These are phyloP conservation scores for Gymnothorax reevesii DNA, from an alignment of 2,797 vertebrate genomes.

Conservation along the genomic window DNA sequence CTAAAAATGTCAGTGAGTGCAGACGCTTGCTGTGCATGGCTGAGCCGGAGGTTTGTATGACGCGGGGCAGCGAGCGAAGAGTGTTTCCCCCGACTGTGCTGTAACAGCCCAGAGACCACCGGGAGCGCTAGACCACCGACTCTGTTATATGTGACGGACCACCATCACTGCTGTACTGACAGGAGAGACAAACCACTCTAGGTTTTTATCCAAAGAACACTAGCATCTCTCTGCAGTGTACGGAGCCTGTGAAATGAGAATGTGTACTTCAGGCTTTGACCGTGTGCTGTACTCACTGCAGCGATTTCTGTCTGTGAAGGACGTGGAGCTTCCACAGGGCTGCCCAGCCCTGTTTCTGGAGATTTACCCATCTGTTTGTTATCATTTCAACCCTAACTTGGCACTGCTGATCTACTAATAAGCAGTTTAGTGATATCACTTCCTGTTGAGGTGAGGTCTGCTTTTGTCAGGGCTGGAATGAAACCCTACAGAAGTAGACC, in stretches of 20 bases:
- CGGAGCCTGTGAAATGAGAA: background rate
- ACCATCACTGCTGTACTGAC: background rate
- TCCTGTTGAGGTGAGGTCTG: too few species aligned
- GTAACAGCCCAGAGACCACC: background rate
- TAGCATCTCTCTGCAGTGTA: background rate
- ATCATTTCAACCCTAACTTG: too few species aligned
- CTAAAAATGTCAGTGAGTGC: slow-evolving; percentile 6
- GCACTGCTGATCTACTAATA: too few species aligned
- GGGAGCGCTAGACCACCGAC: background rate
- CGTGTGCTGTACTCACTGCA: background rate
- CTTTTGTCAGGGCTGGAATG: too few species aligned
- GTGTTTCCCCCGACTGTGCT: background rate
- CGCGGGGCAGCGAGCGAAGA: background rate
- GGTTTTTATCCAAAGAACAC: background rate
- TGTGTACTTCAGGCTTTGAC: background rate
- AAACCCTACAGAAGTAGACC: too few species aligned
- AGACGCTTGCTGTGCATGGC: background rate
- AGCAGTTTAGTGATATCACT: too few species aligned
- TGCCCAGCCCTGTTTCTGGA: too few species aligned
- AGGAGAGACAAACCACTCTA: background rate
- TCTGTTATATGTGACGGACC: background rate
- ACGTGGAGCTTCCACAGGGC: background rate
- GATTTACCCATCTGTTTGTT: too few species aligned
- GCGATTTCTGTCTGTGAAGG: background rate
- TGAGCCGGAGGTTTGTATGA: background rate